Percentiles rank a stretch among this genome's conserved stretches.
These are phyloP conservation scores for Hylyphantes graminicola DNA, from an alignment of 1,140 invertebrate species.

Conservation along the genomic window DNA sequence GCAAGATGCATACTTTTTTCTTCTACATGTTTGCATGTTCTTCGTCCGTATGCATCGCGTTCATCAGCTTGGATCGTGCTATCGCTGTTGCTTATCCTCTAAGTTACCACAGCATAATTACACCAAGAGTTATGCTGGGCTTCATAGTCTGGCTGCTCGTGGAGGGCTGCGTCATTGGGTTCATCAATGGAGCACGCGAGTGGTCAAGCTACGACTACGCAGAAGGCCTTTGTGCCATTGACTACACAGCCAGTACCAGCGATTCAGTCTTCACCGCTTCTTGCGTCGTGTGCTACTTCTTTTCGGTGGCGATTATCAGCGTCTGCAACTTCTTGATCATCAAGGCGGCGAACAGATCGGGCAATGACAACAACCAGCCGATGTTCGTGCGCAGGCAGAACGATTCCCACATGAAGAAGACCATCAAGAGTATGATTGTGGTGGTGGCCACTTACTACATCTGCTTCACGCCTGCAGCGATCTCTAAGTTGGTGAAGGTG, in stretches of 20 bases:
- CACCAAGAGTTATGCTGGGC: neutral
- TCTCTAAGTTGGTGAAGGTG: constrained; percentile 4
- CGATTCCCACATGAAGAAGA: constrained; percentile 28
- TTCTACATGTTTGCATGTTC: constrained; percentile 19
- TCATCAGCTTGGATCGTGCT: constrained; percentile 47
- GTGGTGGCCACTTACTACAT: constrained; percentile 26
- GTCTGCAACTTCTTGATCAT: constrained; percentile 20
- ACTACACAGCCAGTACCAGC: neutral
- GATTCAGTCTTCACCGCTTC: neutral
- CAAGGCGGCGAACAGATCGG: constrained; percentile 6
- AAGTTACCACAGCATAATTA: constrained; percentile 21
- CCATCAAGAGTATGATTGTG: constrained; percentile 47
- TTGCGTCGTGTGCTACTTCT: neutral
- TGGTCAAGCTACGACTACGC: constrained; percentile 45
- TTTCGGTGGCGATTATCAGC: neutral
- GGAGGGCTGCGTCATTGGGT: neutral
- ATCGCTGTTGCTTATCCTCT: constrained; percentile 43
- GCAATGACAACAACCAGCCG: neutral
- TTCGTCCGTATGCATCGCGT: constrained; percentile 27
- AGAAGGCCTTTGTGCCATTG: constrained; percentile 28
- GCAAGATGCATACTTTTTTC: constrained; percentile 5
- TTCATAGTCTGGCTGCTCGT: neutral
- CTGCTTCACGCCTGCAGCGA: constrained; percentile 19
- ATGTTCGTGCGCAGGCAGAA: neutral
- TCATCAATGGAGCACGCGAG: neutral